phyloP scores from a whole-genome alignment of 2,113 vertebrate genomes.

The Nerophis lumbriciformis region DNA sequence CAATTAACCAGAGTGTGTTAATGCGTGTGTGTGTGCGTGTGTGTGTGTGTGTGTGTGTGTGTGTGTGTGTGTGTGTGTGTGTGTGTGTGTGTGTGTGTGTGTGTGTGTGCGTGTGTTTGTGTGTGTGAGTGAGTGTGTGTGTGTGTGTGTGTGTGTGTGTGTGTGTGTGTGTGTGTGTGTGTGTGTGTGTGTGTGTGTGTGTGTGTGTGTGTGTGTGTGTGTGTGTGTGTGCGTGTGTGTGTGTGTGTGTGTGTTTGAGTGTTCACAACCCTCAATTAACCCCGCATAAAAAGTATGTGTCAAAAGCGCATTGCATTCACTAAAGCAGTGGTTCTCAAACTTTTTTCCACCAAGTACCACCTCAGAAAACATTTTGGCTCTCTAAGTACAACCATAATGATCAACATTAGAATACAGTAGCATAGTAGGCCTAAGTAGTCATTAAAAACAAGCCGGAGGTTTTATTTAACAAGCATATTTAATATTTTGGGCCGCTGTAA shows the following conservation, averaged over 20 bases:
- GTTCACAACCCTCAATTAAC: slow-evolving; percentile 31
- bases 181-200: too few relatives aligned
- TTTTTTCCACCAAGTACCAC: too few relatives aligned
- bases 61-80: background rate
- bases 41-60: background rate
- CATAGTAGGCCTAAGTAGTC: too few relatives aligned
- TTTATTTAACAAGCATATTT: too few relatives aligned
- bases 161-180: background rate
- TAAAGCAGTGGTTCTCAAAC: too few relatives aligned
- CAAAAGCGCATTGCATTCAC: slow-evolving; percentile 22
- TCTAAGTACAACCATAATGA: too few relatives aligned
- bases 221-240: background rate
- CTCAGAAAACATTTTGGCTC: too few relatives aligned
- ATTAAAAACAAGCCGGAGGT: too few relatives aligned
- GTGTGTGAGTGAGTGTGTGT: too few relatives aligned
- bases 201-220: background rate
- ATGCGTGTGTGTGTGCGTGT: too few relatives aligned
- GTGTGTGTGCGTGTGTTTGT: background rate
- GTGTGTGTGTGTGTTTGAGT: background rate
- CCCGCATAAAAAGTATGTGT: slow-evolving; percentile 19
- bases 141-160: background rate
- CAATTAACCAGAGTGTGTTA: slow-evolving; percentile 40
- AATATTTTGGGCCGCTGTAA: too few relatives aligned
- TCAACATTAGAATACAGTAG: too few relatives aligned
- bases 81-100: background rate